Conservation (phyloP, 2,888 invertebrate species). For the Lasioglossum vierecki region DNA sequence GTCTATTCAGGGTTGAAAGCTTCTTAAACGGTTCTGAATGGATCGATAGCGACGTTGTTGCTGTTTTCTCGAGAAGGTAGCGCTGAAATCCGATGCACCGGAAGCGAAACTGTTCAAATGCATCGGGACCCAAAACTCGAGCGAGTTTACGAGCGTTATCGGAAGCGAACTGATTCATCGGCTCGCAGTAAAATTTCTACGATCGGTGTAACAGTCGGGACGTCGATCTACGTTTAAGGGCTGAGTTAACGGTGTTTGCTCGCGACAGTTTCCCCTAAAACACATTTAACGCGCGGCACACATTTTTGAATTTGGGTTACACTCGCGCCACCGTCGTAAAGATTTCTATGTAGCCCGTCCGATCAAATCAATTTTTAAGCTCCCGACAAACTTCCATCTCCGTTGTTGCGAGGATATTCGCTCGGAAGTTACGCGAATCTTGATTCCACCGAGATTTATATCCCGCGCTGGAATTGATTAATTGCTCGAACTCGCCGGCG, state of each 20-base stretch:
- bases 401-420: not conserved
- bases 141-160: constrained; percentile 29
- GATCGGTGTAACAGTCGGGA: not conserved
- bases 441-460: not conserved
- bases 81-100: not conserved
- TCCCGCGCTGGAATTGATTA: not conserved
- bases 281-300: not conserved
- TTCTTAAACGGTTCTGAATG: constrained; percentile 14
- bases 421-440: not conserved
- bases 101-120: not conserved
- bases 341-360: not conserved
- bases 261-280: not conserved
- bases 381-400: not conserved
- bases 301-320: not conserved
- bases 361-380: not conserved
- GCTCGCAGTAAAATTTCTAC: not conserved
- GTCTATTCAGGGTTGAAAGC: constrained; percentile 29
- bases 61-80: constrained; percentile 9
- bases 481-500: not conserved
- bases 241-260: constrained; percentile 2
- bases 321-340: not conserved
- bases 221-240: not conserved
- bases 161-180: constrained; percentile 12
- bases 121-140: not conserved
- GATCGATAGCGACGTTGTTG: constrained; percentile 38